Evolutionary conservation across 2,888 invertebrate species (phyloP), one percentile per base, ranked within the genome.

Genomic region (Tenodera sinensis): DNA sequence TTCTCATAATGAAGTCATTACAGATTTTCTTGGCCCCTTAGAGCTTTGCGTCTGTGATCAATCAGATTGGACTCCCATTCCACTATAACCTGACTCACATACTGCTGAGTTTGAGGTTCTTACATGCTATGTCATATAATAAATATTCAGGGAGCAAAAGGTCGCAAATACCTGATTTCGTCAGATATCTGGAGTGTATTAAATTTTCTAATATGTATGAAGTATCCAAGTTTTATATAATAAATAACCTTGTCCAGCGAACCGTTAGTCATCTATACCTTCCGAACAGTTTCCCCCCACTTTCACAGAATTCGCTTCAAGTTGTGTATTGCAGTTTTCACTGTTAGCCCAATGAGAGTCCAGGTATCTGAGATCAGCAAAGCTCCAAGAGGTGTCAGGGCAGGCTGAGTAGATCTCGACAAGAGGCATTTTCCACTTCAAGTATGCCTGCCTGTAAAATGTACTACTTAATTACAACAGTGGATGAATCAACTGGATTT

Each of bases 381-480:
- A 84, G 84, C 88, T 88, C 81, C 83, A 42, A 83, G 14, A 12
- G 83, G 25, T 84, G 34, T 47, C 47, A 47, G 20, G 85, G 7
- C 84, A 25, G 27, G 30, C 6, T 28, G 81, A 28, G 86, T 6
- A 27, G 54, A 12, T 15, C 28, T 34, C 42, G 20, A 71, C 27
- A 27, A 87, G 87, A 28, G 87, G 30, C 34, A 87, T 30, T 87
- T 25, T 34, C 86, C 15, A 28, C 85, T 47, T 54, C 28, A 15
- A 20, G 15, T 30, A 83, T 83, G 83, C 15, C 71, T 85, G 89
- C 89, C 83, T 89, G 89, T 54, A 89, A 86, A 89, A 89, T 86
- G 42, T 85, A 86, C 86, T 89, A 86, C 86, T 89, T 83, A 86
- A 86, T 81, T 83, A 86, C 83, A 86, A 15, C 54, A 71, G 20